Conservation (phyloP, 2,797 vertebrate species). For the Gastrophryne carolinensis region DNA sequence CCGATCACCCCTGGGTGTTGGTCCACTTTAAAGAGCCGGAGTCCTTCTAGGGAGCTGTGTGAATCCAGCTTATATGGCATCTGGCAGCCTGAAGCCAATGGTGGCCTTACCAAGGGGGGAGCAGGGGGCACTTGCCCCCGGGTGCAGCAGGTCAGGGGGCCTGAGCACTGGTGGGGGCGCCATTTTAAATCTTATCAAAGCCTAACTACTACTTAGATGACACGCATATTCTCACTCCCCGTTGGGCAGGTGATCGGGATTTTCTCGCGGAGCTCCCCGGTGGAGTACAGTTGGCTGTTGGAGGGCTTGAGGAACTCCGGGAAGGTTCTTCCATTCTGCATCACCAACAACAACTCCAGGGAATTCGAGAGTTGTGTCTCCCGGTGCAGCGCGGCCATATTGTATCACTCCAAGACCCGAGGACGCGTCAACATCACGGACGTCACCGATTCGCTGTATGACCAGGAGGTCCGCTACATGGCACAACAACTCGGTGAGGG, state of each 20-base stretch:
- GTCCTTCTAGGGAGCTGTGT: too few species aligned
- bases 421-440: slow-evolving; percentile 28
- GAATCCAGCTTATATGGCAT: too few species aligned
- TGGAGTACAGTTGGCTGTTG: neutral
- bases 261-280: neutral
- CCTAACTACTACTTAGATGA: too few species aligned
- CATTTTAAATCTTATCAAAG: too few species aligned
- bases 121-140: too few species aligned
- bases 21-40: too few species aligned
- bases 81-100: too few species aligned
- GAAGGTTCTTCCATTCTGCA: neutral
- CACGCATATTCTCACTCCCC: too few species aligned
- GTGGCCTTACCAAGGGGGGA: neutral
- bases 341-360: neutral
- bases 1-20: too few species aligned
- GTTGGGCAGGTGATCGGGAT: neutral
- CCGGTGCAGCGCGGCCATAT: neutral
- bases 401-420: slow-evolving; percentile 36
- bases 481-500: neutral
- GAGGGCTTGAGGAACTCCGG: neutral
- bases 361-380: neutral
- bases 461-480: neutral
- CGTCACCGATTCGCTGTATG: slow-evolving; percentile 27
- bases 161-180: too few species aligned
- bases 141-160: too few species aligned